Base-by-base conservation (phyloP, 2,888 invertebrate genomes). In the Molanna angustata region DNA sequence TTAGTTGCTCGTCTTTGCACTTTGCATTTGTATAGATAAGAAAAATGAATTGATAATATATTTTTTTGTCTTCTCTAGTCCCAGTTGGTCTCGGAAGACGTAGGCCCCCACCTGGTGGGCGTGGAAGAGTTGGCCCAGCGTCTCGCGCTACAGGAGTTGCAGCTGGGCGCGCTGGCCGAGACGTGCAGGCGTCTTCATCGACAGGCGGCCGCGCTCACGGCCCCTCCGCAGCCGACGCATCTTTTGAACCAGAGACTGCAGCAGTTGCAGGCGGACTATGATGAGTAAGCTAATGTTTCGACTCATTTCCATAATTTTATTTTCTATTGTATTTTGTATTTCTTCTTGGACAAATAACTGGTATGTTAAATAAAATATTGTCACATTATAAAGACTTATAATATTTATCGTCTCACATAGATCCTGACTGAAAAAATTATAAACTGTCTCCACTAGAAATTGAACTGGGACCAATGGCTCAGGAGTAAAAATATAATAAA, bases 91-190 rank as follows among this genome's bases (percentile, higher is more conserved):
- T 91, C 93, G 0, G 88, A 85, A 47, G 96, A 96, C 67, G 89
- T 90, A 2, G 97, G 96, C 0, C 90, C 94, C 0, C 98, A 99
- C 76, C 75, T 98, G 45, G 78, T 94, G 56, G 97, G 92, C 31
- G 96, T 95, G 6, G 97, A 98, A 69, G 95, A 98, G 60, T 76
- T 96, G 35, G 74, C 98, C 49, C 96, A 97, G 63, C 94, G 94
- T 57, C 96, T 98, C 71, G 90, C 90, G 13, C 75, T 99, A 40
- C 88, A 92, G 63, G 97, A 98, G 68, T 73, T 95, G 55, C 93
- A 94, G 71, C 87, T 96, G 0, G 89, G 89, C 2, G 89, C 94
- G 0, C 78, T 94, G 54, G 92, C 93, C 13, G 94, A 95, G 68
- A 87, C 87, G 31, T 85, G 92, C 56, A 79, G 89, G 18, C 80